These are phyloP conservation scores for Tetramorium parvispinum DNA, from an alignment of 1,140 invertebrate genomes.

Conservation along the genomic window DNA sequence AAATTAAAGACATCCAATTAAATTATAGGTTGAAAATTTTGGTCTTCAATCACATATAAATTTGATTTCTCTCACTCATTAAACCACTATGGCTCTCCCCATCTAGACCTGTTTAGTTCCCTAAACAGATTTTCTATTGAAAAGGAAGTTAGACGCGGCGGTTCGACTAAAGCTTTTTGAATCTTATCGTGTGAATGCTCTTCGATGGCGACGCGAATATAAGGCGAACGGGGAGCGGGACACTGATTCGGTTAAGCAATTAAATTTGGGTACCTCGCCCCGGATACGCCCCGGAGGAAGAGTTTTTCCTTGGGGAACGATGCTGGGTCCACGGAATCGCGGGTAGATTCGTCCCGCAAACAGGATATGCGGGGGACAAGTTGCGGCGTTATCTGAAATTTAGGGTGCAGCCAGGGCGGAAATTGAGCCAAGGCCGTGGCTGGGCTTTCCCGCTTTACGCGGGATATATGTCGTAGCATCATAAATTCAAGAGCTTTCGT, in stretches of 20 bases:
- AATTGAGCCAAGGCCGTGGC: slow-evolving; percentile 71
- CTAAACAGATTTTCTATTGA: slow-evolving; percentile 18
- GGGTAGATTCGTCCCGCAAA: slow-evolving; percentile 35
- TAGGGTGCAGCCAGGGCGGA: slow-evolving; percentile 67
- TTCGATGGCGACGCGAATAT: slow-evolving; percentile 25
- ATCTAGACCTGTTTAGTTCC: background rate
- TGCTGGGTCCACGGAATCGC: background rate
- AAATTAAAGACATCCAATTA: background rate
- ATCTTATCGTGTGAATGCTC: slow-evolving; percentile 47
- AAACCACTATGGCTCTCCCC: background rate
- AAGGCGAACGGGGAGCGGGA: background rate
- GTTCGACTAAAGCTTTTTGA: slow-evolving; percentile 12
- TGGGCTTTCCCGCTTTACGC: slow-evolving; percentile 54
- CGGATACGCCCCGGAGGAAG: background rate
- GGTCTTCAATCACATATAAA: background rate
- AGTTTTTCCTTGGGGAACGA: slow-evolving; percentile 46
- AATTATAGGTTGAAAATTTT: background rate
- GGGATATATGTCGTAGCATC: slow-evolving; percentile 56
- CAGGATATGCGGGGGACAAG: slow-evolving; percentile 71
- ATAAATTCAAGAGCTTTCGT: slow-evolving; percentile 71
- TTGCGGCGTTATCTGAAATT: slow-evolving; percentile 73
- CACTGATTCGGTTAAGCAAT: slow-evolving; percentile 56
- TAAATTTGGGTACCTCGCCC: slow-evolving; percentile 26
- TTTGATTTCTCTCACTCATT: slow-evolving; percentile 13
- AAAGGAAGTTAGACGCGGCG: background rate